phyloP scores from a whole-genome alignment of 2,888 invertebrate species.

The Eupithecia centaureata region DNA sequence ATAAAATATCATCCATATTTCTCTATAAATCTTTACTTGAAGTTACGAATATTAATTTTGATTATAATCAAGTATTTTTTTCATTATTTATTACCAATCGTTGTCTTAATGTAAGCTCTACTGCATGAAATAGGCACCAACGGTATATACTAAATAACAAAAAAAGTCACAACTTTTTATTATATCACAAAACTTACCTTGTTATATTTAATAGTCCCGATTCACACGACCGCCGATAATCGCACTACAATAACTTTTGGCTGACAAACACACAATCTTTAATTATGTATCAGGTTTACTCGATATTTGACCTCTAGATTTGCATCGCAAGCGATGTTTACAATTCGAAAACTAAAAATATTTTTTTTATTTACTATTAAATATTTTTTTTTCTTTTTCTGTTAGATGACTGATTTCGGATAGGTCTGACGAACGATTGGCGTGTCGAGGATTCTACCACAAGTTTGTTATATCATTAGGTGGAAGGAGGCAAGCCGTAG shows the following conservation, averaged over 20 bases:
- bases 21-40: not conserved
- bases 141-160: too few species aligned
- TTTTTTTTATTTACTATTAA: not conserved
- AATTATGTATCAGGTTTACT: slow-evolving; percentile 25
- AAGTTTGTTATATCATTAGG: not conserved
- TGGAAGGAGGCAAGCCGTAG: not conserved
- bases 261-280: slow-evolving; percentile 11
- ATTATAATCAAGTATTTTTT: not conserved
- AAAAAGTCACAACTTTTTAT: not conserved
- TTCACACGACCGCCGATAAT: slow-evolving; percentile 24
- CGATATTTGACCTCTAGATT: slow-evolving; percentile 21
- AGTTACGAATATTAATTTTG: not conserved
- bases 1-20: not conserved
- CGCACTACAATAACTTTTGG: slow-evolving; percentile 27
- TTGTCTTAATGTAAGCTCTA: not conserved
- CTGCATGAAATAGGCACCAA: not conserved
- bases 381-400: not conserved
- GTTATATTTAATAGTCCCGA: not conserved
- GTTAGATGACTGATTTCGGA: not conserved
- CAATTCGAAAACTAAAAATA: not conserved
- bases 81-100: not conserved
- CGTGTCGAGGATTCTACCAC: not conserved
- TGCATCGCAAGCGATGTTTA: slow-evolving; percentile 4
- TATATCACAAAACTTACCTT: slow-evolving; percentile 24
- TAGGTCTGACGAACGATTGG: not conserved